These are phyloP conservation scores for Tuta absoluta DNA, from an alignment of 2,888 invertebrate species.

Conservation along the genomic window DNA sequence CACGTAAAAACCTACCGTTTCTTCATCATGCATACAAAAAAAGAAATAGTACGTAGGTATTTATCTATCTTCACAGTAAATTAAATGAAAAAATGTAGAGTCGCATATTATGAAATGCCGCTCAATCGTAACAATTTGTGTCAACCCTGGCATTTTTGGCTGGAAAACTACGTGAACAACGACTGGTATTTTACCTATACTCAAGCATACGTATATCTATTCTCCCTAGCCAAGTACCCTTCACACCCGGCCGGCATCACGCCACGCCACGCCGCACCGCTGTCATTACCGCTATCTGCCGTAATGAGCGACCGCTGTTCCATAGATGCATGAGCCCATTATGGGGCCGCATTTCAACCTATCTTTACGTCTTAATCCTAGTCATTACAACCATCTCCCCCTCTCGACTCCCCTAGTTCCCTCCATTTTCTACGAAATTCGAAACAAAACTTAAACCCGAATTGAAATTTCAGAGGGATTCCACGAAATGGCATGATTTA, in stretches of 20 bases:
- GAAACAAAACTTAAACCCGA: conserved; percentile 34
- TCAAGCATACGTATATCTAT: not conserved
- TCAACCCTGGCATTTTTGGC: not conserved
- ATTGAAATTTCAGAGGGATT: conserved; percentile 30
- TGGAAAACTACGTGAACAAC: not conserved
- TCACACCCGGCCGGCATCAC: conserved; percentile 1
- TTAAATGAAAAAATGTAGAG: not conserved
- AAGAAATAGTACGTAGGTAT: too few relatives aligned
- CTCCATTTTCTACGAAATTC: conserved; percentile 28
- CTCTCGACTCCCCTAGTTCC: not conserved
- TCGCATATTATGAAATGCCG: too few relatives aligned
- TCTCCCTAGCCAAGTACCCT: conserved; percentile 16
- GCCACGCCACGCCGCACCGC: not conserved
- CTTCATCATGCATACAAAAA: not conserved
- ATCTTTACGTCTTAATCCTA: conserved; percentile 75
- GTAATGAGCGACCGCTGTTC: conserved; percentile 57
- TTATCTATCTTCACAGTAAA: too few relatives aligned
- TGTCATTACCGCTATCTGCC: conserved; percentile 40
- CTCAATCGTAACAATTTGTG: not conserved
- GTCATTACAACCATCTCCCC: conserved; percentile 48
- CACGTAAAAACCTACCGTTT: too few relatives aligned
- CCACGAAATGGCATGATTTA: conserved; percentile 31
- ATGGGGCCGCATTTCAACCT: conserved; percentile 53
- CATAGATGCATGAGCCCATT: conserved; percentile 67
- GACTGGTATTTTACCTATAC: not conserved